Base-by-base conservation (phyloP, 2,888 invertebrate species). In the Lagria hirta region DNA sequence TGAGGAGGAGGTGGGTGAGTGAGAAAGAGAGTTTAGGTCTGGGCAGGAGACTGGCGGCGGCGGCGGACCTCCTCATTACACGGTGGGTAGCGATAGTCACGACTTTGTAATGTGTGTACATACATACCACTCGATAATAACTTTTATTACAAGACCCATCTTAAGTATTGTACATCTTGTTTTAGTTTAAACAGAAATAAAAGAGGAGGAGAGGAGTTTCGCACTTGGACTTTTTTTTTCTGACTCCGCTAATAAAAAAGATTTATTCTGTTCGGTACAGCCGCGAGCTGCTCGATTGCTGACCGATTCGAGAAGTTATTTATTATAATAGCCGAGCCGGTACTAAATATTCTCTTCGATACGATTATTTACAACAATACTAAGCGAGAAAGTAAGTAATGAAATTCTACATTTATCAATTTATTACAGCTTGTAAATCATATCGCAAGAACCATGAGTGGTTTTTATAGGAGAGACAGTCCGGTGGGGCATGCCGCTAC, bases 81-180 rank as follows among this genome's bases (percentile, higher is more conserved):
- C 68, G 68, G 70, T 71, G 70, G 71, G 71, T 65, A 69, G 70
- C 62, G 66, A 65, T 65, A 58, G 68, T 71, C 71, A 71, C 71
- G 71, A 70, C 64, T 64, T 60, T 57, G 58, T 65, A 68, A 69
- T 69, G 68, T 70, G 67, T 69, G 68, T 68, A 68, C 67, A 69
- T 64, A n/a, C n/a, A 69, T 68, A 66, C 66, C 65, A 61, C 54
- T 62, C 61, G 66, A 68, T 70, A 70, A 69, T 69, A 66, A 68
- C 68, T 68, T 66, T 69, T 68, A 69, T 70, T 70, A 68, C 45
- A 54, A 62, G 54, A 24, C 18, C 63, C 65, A 66, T 65, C 64
- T 64, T 61, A 61, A 48, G 64, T 62, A 65, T 61, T 66, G 62
- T 61, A 67, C 66, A 63, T 67, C 67, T 69, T 68, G 65, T 68